Evolutionary conservation across 1,140 invertebrate species (phyloP).

Genomic region (Tribolium castaneum): DNA sequence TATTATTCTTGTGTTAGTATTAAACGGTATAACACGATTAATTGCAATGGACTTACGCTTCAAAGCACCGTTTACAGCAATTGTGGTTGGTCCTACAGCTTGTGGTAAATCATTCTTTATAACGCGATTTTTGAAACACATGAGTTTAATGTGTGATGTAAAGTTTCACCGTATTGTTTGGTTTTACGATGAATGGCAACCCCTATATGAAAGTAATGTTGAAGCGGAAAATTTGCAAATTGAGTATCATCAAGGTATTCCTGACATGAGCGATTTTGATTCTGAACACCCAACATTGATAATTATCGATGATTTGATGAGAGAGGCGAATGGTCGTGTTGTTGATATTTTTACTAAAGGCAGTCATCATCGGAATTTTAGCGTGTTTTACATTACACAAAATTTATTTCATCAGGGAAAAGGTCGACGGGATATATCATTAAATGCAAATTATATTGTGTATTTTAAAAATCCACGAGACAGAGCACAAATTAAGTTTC

Average conservation of each 20-base stretch:
- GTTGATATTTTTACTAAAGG: constrained; percentile 64
- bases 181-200: background rate
- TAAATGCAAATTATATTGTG: constrained; percentile 62
- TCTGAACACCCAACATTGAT: constrained; percentile 52
- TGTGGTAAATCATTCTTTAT: background rate
- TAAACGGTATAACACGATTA: too few relatives aligned
- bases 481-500: constrained; percentile 61
- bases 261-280: constrained; percentile 56
- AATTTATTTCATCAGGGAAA: constrained; percentile 58
- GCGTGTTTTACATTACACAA: constrained; percentile 59
- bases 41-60: constrained; percentile 43
- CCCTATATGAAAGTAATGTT: background rate
- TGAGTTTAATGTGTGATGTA: background rate
- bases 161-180: background rate
- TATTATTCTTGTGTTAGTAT: too few relatives aligned
- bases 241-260: constrained; percentile 53
- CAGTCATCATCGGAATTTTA: constrained; percentile 62
- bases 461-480: constrained; percentile 64
- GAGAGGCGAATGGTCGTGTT: constrained; percentile 59
- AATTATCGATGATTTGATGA: constrained; percentile 64
- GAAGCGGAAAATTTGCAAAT: background rate
- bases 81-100: too few relatives aligned
- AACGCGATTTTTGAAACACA: background rate
- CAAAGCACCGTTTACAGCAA: too few relatives aligned
- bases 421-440: constrained; percentile 60